Conservation (phyloP, 2,113 vertebrate species). For the Vulpes vulpes region DNA sequence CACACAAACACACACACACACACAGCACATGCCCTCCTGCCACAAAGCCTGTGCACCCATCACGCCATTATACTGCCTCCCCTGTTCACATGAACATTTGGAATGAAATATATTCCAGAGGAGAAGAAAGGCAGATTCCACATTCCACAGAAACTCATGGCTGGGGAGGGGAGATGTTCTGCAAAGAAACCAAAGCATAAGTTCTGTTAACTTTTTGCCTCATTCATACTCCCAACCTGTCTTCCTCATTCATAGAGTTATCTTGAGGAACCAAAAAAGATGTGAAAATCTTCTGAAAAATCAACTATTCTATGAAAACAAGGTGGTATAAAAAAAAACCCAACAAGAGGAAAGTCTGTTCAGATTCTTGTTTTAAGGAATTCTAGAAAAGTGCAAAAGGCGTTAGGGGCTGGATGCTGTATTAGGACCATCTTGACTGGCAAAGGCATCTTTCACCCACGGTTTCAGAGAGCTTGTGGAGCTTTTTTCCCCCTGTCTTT, state of each 20-base stretch:
- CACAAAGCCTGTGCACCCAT: background rate
- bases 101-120: background rate
- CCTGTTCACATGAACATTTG: background rate
- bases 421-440: background rate
- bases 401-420: background rate
- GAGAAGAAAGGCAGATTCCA: background rate
- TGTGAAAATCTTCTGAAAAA: constrained; percentile 34
- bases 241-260: constrained; percentile 6
- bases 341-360: background rate
- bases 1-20: background rate
- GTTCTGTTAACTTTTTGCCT: constrained; percentile 47
- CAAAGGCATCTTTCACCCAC: background rate
- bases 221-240: background rate
- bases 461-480: background rate
- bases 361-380: background rate
- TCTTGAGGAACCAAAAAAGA: constrained; percentile 15
- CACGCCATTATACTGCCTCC: background rate
- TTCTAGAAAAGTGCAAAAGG: background rate
- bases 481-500: background rate
- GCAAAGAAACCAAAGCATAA: background rate
- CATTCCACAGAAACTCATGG: background rate
- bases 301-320: constrained; percentile 23
- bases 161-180: background rate
- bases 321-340: background rate
- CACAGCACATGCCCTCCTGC: background rate